A percentile compares a stretch with the other conserved stretches of the same genome.
Conservation (phyloP, 2,797 vertebrate genomes). For the Catamblyrhynchus diadema region DNA sequence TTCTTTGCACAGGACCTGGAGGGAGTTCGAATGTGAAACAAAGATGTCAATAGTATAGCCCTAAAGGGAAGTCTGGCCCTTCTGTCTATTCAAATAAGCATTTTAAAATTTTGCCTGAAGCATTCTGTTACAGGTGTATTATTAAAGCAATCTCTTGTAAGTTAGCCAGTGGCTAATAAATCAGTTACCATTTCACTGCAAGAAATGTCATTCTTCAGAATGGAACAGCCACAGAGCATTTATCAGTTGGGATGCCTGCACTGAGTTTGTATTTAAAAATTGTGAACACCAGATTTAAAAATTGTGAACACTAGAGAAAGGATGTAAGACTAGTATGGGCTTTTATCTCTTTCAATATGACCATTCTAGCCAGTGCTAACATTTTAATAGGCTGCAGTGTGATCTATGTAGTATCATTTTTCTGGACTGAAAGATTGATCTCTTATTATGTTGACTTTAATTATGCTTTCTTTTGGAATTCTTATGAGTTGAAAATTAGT, state of each 20-base stretch:
- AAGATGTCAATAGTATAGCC: conserved; percentile 26
- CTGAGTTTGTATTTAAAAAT: background rate
- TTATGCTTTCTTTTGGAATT: background rate
- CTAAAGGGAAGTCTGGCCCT: conserved; percentile 2
- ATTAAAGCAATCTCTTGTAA: conserved; percentile 33
- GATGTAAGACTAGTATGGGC: background rate
- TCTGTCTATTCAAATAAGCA: conserved; percentile 41
- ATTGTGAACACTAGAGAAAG: background rate
- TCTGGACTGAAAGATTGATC: background rate
- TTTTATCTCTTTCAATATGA: background rate
- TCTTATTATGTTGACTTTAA: background rate
- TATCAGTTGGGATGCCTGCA: background rate
- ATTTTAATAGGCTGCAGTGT: background rate
- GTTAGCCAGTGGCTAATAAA: conserved; percentile 24
- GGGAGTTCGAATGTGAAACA: background rate
- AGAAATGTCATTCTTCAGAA: background rate
- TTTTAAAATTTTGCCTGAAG: conserved; percentile 37
- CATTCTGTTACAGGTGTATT: conserved; percentile 20
- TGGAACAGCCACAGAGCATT: background rate
- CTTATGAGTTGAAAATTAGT: background rate
- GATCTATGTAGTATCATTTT: background rate
- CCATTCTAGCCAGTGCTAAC: background rate
- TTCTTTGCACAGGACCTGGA: background rate
- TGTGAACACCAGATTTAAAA: background rate
- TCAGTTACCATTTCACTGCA: background rate